phyloP scores from a whole-genome alignment of 1,140 invertebrate species.

The Lucilia cuprina region DNA sequence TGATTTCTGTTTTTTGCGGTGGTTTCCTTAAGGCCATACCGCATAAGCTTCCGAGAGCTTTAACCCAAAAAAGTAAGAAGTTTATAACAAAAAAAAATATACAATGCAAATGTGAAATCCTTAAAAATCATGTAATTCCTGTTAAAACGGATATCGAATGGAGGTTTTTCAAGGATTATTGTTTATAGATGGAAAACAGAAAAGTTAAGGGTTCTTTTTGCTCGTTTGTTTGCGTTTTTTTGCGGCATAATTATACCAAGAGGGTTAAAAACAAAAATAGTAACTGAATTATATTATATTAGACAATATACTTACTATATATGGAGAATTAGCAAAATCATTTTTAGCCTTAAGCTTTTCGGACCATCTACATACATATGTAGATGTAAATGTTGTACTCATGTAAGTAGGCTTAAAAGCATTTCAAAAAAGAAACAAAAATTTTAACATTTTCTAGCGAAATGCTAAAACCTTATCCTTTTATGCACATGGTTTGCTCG shows the following conservation, averaged over 20 bases:
- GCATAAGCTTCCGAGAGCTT: slow-evolving; percentile 9
- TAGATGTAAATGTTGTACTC: not conserved
- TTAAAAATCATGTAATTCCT: not conserved
- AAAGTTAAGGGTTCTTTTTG: not conserved
- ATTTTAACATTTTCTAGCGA: too few relatives aligned
- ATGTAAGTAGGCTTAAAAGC: not conserved
- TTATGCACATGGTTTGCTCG: slow-evolving; percentile 7
- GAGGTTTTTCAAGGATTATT: not conserved
- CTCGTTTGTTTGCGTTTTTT: not conserved
- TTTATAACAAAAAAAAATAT: not conserved
- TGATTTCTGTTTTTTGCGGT: not conserved
- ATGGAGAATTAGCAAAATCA: slow-evolving; percentile 18
- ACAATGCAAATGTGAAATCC: not conserved
- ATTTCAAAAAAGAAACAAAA: not conserved
- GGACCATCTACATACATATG: not conserved
- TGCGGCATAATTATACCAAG: not conserved
- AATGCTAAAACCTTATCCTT: not conserved
- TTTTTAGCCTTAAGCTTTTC: slow-evolving; percentile 26
- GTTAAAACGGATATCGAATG: not conserved
- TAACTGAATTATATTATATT: not conserved
- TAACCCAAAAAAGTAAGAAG: not conserved
- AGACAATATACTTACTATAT: not conserved
- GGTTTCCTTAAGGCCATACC: slow-evolving; percentile 13
- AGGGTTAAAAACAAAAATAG: not conserved
- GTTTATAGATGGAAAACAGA: not conserved